Evolutionary conservation across 2,797 vertebrate genomes (phyloP).

Genomic region (Okamejei kenojei): DNA sequence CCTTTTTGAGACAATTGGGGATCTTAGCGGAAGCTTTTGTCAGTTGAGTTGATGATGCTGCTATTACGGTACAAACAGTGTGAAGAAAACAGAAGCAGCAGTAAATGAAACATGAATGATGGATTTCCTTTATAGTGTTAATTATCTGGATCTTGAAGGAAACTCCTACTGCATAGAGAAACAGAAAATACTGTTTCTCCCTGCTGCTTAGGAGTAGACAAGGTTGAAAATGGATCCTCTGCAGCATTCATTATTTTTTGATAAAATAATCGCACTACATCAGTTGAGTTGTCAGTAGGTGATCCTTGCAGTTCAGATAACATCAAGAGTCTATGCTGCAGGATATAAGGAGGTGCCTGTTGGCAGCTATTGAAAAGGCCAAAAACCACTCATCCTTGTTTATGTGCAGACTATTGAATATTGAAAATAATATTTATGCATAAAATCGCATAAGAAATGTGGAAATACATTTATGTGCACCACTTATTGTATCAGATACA

Average conservation of each 20-base stretch:
- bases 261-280: not conserved
- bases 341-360: slow-evolving; percentile 27
- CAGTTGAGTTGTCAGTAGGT: slow-evolving; percentile 24
- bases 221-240: not conserved
- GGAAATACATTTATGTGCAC: not conserved
- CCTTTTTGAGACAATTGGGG: not conserved
- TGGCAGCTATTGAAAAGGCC: slow-evolving; percentile 13
- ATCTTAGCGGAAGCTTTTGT: not conserved
- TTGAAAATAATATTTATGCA: slow-evolving; percentile 14
- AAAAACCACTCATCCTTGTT: not conserved
- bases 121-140: not conserved
- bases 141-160: not conserved
- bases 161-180: not conserved
- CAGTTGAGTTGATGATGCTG: not conserved
- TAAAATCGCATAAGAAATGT: not conserved
- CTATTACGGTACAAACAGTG: not conserved
- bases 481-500: too few species aligned
- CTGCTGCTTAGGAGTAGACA: slow-evolving; percentile 7
- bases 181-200: not conserved
- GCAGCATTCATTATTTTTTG: not conserved
- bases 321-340: slow-evolving; percentile 1
- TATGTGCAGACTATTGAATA: not conserved
- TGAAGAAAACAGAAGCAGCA: slow-evolving; percentile 5
- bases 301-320: slow-evolving; percentile 20
- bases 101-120: slow-evolving; percentile 7